phyloP scores from a whole-genome alignment of 2,797 vertebrate species.

The Takifugu ocellatus region DNA sequence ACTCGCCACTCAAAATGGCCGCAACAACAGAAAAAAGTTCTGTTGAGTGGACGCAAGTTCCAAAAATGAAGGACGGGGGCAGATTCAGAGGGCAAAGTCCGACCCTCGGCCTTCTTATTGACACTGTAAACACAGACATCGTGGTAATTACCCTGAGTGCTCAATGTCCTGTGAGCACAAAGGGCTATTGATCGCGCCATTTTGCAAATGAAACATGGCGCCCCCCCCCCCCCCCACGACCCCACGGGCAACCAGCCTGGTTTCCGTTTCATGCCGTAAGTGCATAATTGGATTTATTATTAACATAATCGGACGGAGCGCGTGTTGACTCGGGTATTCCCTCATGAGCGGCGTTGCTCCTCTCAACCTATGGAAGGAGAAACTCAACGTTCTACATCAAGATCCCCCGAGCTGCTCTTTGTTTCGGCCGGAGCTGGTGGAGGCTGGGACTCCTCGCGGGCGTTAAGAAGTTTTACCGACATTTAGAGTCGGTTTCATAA shows the following conservation, averaged over 20 bases:
- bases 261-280: slow-evolving; percentile 68
- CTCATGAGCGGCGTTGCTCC: slow-evolving; percentile 58
- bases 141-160: slow-evolving; percentile 22
- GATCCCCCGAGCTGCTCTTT: slow-evolving; percentile 56
- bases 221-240: slow-evolving; percentile 58
- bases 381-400: slow-evolving; percentile 33
- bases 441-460: slow-evolving; percentile 13
- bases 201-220: slow-evolving; percentile 47
- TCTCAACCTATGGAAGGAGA: slow-evolving; percentile 59
- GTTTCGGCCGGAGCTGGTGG: slow-evolving; percentile 30
- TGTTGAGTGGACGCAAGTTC: no score
- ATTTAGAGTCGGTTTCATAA: neutral
- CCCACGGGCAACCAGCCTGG: slow-evolving; percentile 66
- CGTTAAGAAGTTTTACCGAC: slow-evolving; percentile 19
- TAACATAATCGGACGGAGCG: slow-evolving; percentile 76
- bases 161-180: slow-evolving; percentile 26
- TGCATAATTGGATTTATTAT: slow-evolving; percentile 80
- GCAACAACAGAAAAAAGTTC: no score
- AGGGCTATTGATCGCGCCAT: slow-evolving; percentile 38
- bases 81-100: slow-evolving; percentile 7
- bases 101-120: slow-evolving; percentile 20
- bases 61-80: neutral
- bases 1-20: neutral
- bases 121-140: slow-evolving; percentile 30
- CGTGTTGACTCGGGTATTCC: slow-evolving; percentile 73